These are phyloP conservation scores for Poeciliopsis gracilis DNA, from an alignment of 2,797 vertebrate species.

Conservation along the genomic window DNA sequence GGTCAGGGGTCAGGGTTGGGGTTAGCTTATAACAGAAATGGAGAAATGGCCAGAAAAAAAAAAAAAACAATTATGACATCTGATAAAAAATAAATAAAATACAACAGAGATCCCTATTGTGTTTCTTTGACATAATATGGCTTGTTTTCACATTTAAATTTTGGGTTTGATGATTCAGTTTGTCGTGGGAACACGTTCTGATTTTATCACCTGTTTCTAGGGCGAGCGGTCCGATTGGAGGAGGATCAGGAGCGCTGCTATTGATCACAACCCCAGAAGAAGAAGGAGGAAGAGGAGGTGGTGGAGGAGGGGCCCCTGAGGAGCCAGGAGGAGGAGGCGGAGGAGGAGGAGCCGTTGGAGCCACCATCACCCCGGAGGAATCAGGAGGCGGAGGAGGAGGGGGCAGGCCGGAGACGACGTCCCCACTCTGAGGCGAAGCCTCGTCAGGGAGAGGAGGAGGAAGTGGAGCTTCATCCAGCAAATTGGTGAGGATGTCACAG, in stretches of 20 bases:
- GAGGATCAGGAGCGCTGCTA: conserved; percentile 10
- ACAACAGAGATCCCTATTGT: not conserved
- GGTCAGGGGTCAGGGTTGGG: too few relatives aligned
- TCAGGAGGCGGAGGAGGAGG: conserved; percentile 49
- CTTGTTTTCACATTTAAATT: not conserved
- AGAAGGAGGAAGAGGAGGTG: not conserved
- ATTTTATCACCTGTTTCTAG: conserved; percentile 59
- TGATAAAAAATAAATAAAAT: too few relatives aligned
- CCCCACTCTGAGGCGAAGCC: not conserved
- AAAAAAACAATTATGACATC: too few relatives aligned
- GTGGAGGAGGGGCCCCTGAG: conserved; percentile 29
- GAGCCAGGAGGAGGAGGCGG: conserved; percentile 42
- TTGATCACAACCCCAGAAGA: not conserved
- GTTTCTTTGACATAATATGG: not conserved
- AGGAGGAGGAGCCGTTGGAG: conserved; percentile 16
- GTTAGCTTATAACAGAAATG: too few relatives aligned
- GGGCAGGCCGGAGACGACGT: conserved; percentile 16
- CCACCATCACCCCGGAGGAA: not conserved
- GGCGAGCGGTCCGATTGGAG: conserved; percentile 28
- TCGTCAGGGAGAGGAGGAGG: conserved; percentile 42
- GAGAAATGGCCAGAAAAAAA: too few relatives aligned
- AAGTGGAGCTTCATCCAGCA: conserved; percentile 50
- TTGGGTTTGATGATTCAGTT: not conserved
- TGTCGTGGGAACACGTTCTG: not conserved
- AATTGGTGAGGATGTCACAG: conserved; percentile 58